A percentile compares a stretch with the other conserved stretches of the same genome.
These are phyloP conservation scores for Physocephala rufipes DNA, from an alignment of 2,888 invertebrate species.

Conservation along the genomic window DNA sequence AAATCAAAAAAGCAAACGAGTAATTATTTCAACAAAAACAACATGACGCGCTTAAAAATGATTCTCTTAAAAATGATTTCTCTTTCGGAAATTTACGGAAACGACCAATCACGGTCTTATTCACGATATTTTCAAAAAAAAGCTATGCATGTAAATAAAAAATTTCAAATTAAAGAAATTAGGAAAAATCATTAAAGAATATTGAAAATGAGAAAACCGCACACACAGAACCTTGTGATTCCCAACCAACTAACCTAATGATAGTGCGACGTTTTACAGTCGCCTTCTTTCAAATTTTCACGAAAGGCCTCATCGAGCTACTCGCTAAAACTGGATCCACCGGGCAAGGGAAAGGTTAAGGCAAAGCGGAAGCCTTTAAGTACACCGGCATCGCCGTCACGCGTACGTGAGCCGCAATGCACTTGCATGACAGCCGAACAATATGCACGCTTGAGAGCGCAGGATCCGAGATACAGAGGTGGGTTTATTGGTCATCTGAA, in stretches of 20 bases:
- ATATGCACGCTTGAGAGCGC: conserved; percentile 78
- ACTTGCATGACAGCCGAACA: conserved; percentile 96
- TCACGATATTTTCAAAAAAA: not conserved
- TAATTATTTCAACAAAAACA: conserved; percentile 15
- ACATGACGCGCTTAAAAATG: conserved; percentile 28
- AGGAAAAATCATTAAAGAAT: conserved; percentile 25
- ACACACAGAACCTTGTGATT: conserved; percentile 67
- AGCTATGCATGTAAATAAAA: conserved; percentile 37
- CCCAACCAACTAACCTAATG: conserved; percentile 68
- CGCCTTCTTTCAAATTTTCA: conserved; percentile 97
- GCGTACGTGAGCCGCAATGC: conserved; percentile 87
- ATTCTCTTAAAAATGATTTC: no score
- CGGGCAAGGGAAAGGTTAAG: conserved; percentile 86
- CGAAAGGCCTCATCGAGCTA: conserved; percentile 97
- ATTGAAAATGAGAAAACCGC: conserved; percentile 57
- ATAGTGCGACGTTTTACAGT: conserved; percentile 81
- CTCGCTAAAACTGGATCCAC: conserved; percentile 92
- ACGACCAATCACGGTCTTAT: no score
- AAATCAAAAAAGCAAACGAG: not conserved
- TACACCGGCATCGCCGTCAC: conserved; percentile 91
- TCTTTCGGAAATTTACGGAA: no score
- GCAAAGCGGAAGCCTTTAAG: conserved; percentile 90
- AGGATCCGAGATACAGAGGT: conserved; percentile 63
- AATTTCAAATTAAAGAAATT: conserved; percentile 40
- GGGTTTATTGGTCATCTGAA: conserved; percentile 45